These are phyloP conservation scores for Actinia equina DNA, from an alignment of 64 coral and sea anemone genomes.

Conservation along the genomic window DNA sequence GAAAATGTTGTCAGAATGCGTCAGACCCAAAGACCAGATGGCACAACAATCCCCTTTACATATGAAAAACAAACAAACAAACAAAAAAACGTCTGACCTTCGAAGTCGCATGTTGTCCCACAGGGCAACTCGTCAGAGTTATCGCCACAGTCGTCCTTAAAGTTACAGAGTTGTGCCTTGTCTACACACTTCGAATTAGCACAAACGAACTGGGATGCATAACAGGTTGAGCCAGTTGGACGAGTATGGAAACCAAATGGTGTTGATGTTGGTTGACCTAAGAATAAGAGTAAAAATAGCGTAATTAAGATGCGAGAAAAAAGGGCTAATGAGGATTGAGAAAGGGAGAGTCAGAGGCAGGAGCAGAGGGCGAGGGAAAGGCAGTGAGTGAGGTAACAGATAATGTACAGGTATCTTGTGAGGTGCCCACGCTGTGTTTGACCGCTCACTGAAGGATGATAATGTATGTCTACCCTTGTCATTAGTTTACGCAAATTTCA, in stretches of 20 bases:
- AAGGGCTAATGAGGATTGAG: too few relatives aligned
- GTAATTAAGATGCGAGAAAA: neutral
- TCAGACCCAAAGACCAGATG: too few relatives aligned
- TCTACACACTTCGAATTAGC: constrained; percentile 91
- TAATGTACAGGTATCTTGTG: too few relatives aligned
- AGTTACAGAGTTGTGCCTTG: constrained; percentile 91
- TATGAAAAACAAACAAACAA: too few relatives aligned
- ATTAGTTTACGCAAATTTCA: too few relatives aligned
- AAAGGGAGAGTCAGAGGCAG: too few relatives aligned
- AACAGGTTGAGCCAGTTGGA: constrained; percentile 70
- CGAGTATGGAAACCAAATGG: constrained; percentile 96
- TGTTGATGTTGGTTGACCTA: constrained; percentile 86
- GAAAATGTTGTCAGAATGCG: neutral
- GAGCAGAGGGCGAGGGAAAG: too few relatives aligned
- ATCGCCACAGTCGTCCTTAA: constrained; percentile 91
- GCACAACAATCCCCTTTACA: too few relatives aligned
- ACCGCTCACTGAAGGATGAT: too few relatives aligned
- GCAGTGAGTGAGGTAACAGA: too few relatives aligned
- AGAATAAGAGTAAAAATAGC: neutral
- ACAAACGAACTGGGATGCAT: constrained; percentile 68
- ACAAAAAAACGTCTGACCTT: neutral
- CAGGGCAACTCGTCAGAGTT: constrained; percentile 91
- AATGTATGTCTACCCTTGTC: too few relatives aligned
- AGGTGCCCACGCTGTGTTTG: too few relatives aligned
- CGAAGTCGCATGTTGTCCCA: constrained; percentile 55